These are phyloP conservation scores for Chrysotoxum bicinctum DNA, from an alignment of 2,888 invertebrate genomes.

Conservation along the genomic window DNA sequence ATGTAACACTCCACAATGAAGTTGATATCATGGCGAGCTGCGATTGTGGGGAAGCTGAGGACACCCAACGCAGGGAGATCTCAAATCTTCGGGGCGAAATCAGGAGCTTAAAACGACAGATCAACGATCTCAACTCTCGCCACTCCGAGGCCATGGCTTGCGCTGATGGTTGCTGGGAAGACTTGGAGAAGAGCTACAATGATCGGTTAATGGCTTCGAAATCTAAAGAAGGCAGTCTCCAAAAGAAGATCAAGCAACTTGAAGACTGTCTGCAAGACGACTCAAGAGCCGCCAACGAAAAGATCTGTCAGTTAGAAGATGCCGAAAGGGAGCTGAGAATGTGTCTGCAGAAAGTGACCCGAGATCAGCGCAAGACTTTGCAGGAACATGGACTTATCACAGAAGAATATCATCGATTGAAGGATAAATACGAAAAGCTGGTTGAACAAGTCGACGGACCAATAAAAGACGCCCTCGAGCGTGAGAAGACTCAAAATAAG, in stretches of 20 bases:
- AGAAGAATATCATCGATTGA: slow-evolving; percentile 82
- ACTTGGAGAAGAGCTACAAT: slow-evolving; percentile 86
- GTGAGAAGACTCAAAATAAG: slow-evolving; percentile 77
- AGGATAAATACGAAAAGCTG: slow-evolving; percentile 83
- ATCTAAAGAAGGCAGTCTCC: slow-evolving; percentile 82
- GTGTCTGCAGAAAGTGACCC: slow-evolving; percentile 83
- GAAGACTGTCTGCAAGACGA: slow-evolving; percentile 83
- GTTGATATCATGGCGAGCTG: background rate
- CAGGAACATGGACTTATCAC: slow-evolving; percentile 82
- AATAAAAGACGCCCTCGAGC: slow-evolving; percentile 77
- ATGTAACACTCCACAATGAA: background rate
- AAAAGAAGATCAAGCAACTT: slow-evolving; percentile 84
- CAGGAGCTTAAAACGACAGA: slow-evolving; percentile 79
- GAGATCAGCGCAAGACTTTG: slow-evolving; percentile 83
- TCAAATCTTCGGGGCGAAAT: slow-evolving; percentile 78
- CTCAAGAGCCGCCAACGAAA: slow-evolving; percentile 82
- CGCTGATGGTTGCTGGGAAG: slow-evolving; percentile 88
- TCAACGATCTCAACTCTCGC: slow-evolving; percentile 85
- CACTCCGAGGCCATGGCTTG: slow-evolving; percentile 88
- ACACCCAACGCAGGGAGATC: slow-evolving; percentile 70
- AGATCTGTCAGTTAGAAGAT: slow-evolving; percentile 84
- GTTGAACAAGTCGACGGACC: slow-evolving; percentile 82
- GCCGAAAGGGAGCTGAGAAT: slow-evolving; percentile 83
- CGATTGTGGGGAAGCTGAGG: slow-evolving; percentile 16
- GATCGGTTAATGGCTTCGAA: slow-evolving; percentile 83